Base-by-base conservation (phyloP, 2,113 vertebrate species). In the Entelurus aequoreus region DNA sequence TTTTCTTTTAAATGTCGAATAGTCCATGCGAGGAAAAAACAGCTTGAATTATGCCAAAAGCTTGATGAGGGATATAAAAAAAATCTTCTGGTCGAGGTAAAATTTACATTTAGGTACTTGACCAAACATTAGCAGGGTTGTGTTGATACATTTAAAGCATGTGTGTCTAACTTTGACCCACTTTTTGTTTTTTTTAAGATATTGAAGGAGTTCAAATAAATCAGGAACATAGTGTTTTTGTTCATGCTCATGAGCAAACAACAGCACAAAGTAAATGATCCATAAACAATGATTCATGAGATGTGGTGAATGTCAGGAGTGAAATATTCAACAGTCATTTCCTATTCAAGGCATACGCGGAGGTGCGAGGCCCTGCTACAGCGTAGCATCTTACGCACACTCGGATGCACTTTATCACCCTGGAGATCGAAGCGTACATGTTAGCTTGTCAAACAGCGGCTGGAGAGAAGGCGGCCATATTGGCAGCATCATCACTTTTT, bases 281-380 rank as follows among this genome's bases (percentile, higher is more conserved):
- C 74, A 83, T 85, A 85, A 88, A 88, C 74, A 74, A 71, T 80
- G 84, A 88, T 87, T 86, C 83, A 87, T 85, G 84, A 80, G 82
- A 74, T 66, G 63, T 54, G 60, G 44, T 69, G 55, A 7, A 54
- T 72, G 79, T 84, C 71, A 84, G 63, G 72, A 72, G 75, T 65
- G 56, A 86, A 86, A 87, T 86, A 87, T 88, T 87, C 79, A 87
- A 64, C 60, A 82, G 66, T 67, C 68, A 67, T 85, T 87, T 54
- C 77, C 81, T 74, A 84, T 85, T 86, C 76, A 79, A 71, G 68
- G 72, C 74, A 68, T 76, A 67, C 61, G 63, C 72, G 15, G 70
- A 78, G 77, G 74, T 62, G 68, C 80, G 80, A 49, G 63, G 74
- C 74, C 72, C 54, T 38, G 64, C 72, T 59, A 60, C 70, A 69